Conservation (phyloP, 2,888 invertebrate species). For the Eupithecia subumbrata region DNA sequence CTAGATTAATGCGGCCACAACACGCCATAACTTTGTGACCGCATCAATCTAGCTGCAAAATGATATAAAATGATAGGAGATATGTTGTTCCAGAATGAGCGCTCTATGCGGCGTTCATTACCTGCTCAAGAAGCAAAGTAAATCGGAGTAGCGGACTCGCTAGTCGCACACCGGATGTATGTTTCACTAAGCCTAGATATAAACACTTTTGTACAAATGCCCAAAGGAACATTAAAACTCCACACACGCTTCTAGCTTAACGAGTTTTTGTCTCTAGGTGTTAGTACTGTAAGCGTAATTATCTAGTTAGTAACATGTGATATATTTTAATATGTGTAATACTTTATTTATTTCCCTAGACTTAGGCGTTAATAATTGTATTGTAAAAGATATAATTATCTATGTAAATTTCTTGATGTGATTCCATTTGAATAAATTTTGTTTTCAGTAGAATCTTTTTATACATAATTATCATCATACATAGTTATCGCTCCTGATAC, state of each 20-base stretch:
- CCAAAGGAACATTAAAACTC: constrained; percentile 40
- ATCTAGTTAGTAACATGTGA: constrained; percentile 56
- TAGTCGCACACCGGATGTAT: constrained; percentile 39
- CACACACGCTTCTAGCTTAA: constrained; percentile 43
- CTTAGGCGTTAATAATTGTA: constrained; percentile 62
- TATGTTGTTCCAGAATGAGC: constrained; percentile 74
- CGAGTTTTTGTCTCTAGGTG: constrained; percentile 45
- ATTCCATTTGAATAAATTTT: constrained; percentile 72
- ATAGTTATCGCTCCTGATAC: constrained; percentile 10
- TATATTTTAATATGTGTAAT: constrained; percentile 56
- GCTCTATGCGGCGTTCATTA: constrained; percentile 71
- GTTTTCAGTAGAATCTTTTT: constrained; percentile 54
- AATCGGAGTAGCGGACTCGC: constrained; percentile 56
- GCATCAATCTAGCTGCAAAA: background rate
- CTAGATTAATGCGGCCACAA: too few species aligned
- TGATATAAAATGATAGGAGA: background rate
- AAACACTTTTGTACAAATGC: constrained; percentile 52
- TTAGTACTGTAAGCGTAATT: constrained; percentile 42
- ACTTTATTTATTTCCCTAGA: constrained; percentile 64
- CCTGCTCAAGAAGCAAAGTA: constrained; percentile 64
- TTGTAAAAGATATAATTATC: constrained; percentile 62
- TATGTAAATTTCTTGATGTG: constrained; percentile 58
- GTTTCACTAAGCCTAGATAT: constrained; percentile 50
- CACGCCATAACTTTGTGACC: too few species aligned
- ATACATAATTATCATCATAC: constrained; percentile 8